Conservation (phyloP, 2,888 invertebrate species). For the Terebella lapidaria region DNA sequence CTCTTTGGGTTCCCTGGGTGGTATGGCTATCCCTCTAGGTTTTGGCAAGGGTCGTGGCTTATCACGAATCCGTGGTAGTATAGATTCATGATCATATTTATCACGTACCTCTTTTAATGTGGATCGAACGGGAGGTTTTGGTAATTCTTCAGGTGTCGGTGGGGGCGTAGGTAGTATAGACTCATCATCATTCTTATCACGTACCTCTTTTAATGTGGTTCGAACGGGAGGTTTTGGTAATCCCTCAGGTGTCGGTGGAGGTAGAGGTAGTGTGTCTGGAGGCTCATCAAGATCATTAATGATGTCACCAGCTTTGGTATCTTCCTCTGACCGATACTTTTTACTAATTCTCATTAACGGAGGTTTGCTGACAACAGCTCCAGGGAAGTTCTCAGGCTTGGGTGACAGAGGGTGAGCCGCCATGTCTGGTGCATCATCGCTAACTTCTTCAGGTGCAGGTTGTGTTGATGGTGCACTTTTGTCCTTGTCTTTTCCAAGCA, state of each 20-base stretch:
- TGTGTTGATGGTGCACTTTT: neutral
- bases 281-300: neutral
- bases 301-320: neutral
- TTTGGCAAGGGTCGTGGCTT: constrained; percentile 5
- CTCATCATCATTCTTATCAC: neutral
- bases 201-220: neutral
- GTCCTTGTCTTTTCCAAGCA: neutral
- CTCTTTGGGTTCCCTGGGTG: neutral
- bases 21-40: neutral
- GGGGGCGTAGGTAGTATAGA: too few species aligned
- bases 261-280: constrained; percentile 2
- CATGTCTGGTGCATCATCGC: constrained; percentile 1
- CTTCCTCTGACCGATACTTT: neutral
- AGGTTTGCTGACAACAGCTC: constrained; percentile 2
- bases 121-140: too few species aligned
- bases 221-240: constrained; percentile 1
- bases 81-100: too few species aligned
- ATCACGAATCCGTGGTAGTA: neutral
- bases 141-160: too few species aligned
- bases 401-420: constrained; percentile 28
- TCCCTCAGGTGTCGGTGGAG: constrained; percentile 5
- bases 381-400: constrained; percentile 25
- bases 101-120: too few species aligned
- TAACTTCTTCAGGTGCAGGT: neutral
- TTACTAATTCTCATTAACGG: neutral